Base-by-base conservation (phyloP, 2,888 invertebrate species). In the Thera obeliscata region DNA sequence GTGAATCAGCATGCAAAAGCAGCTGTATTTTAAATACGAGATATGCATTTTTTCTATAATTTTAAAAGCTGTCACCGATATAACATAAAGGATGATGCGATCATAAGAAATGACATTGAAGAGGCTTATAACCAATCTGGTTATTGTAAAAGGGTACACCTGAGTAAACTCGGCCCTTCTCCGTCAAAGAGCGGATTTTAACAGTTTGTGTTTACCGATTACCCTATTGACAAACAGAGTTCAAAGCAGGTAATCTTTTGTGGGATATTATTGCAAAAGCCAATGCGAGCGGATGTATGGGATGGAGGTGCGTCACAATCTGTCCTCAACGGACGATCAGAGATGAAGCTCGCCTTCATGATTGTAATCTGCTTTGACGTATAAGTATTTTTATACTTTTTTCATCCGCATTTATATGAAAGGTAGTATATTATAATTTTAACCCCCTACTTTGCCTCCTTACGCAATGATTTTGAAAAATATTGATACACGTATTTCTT, bases 141-240 rank as follows among this genome's bases (percentile, higher is more conserved):
- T 81, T 80, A 80, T 86, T 86, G 79, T 84, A 66, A 81, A 83
- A 80, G 79, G 80, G 81, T 80, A 77, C 90, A 91, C 91, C 92
- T 92, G 92, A 89, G 81, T 87, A 91, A 91, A 93, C 91, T 87
- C 79, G 79, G 78, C 75, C 80, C 74, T 72, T 76, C 76, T 78
- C 82, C 86, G 85, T 86, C 88, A 88, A 89, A 90, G 88, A 87
- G 82, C 77, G 87, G 90, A 91, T 90, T 91, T 91, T 91, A 87
- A 91, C 91, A 91, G 91, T 91, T 93, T 87, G 77, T 91, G 85
- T 93, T 91, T 90, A 87, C 90, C 83, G 90, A 91, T 90, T 87
- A 88, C 81, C 82, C 33, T 83, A 89, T 88, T 88, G 87, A 90
- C 89, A 91, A 91, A 89, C 86, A 85, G 75, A 83, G 85, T 82